Evolutionary conservation across 2,888 invertebrate species (phyloP), one percentile per base, ranked within the genome.

Genomic region (Xylocampa areola): DNA sequence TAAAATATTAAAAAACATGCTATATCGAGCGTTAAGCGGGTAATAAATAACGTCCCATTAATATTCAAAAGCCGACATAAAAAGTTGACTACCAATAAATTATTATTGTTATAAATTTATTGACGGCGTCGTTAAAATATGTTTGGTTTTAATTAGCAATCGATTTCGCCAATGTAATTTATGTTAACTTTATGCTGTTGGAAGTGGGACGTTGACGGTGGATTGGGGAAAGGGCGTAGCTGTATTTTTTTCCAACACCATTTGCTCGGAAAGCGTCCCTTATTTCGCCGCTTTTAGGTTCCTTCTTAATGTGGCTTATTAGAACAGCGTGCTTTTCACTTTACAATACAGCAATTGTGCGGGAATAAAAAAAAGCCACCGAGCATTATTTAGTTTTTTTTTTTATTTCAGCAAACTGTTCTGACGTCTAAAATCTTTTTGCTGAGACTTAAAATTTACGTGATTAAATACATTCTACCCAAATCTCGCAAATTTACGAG

Each of bases 101-200:
- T 80, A 80, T 77, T 80, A 80, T 81, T 72, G 79, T 74, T 76
- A 81, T 86, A 85, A 84, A 85, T 82, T 80, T 79, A 82, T 78
- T 77, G 77, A 78, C 65, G 72, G 66, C 70, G 66, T 82, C 82
- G 77, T 79, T 77, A 82, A 82, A 85, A 75, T 75, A 75, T 84
- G 84, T 84, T 84, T 79, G 77, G 76, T 80, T 81, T 82, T 82
- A 84, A 84, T 84, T 82, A 82, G 63, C 68, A 63, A 74, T 77
- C 71, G 77, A 71, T 77, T 74, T 76, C 72, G 77, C 73, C 68
- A 71, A 64, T 68, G 36, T 71, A 66, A 76, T 76, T 77, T 75
- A 71, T 72, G 67, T 69, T 48, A 74, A 77, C 59, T 63, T 68
- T 66, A 74, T 71, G 39, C 70, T 39, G 39, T 25, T 57, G 40